Evolutionary conservation across 1,140 invertebrate genomes (phyloP).

Genomic region (Conus betulinus): DNA sequence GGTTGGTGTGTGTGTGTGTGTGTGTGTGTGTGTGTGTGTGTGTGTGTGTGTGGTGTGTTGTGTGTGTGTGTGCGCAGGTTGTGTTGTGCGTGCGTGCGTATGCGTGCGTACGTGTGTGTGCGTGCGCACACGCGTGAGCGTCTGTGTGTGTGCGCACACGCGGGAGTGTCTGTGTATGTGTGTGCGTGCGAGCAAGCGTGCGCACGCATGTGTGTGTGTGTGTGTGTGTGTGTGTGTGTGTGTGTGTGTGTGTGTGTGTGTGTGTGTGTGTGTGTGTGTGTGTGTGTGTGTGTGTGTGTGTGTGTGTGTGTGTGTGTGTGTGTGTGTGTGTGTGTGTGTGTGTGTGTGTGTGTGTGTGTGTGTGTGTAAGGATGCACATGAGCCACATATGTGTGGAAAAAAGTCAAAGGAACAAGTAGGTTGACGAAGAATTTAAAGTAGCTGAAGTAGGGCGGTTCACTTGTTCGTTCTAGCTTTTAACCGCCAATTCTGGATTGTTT

Average conservation of each 20-base stretch:
- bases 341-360: too few species aligned
- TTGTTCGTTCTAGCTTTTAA: too few species aligned
- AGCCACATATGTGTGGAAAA: too few species aligned
- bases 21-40: too few species aligned
- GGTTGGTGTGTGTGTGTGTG: too few species aligned
- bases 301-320: neutral
- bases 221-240: constrained; percentile 6
- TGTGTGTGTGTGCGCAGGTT: neutral
- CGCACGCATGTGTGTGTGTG: neutral
- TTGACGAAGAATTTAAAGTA: too few species aligned
- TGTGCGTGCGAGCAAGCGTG: neutral
- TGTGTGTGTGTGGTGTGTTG: neutral
- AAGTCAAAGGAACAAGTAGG: too few species aligned
- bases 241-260: neutral
- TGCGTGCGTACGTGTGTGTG: neutral
- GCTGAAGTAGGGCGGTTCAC: too few species aligned
- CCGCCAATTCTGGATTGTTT: too few species aligned
- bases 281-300: neutral
- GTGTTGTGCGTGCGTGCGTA: neutral
- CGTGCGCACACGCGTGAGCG: neutral
- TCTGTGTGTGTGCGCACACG: neutral
- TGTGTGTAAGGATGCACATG: too few species aligned
- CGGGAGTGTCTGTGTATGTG: neutral
- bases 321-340: too few species aligned
- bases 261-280: neutral